Evolutionary conservation across 1,140 invertebrate genomes (phyloP), one percentile per base, ranked within the genome.

Genomic region (Mizuhopecten yessoensis): DNA sequence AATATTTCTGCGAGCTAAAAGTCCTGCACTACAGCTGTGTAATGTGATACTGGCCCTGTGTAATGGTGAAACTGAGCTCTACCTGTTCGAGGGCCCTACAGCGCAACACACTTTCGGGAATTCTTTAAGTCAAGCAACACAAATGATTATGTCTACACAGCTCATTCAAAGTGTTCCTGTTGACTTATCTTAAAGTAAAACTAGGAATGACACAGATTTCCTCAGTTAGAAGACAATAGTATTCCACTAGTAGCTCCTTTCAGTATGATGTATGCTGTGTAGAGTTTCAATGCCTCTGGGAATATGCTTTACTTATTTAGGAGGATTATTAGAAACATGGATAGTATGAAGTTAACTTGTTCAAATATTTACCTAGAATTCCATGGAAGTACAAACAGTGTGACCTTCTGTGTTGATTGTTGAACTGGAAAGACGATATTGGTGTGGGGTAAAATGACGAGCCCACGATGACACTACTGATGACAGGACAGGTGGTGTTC

Each of bases 311-410:
- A 75, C 57, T 75, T 75, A 75, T 17, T 75, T 75, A 75, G n/a
- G 57, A 29, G 57, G 57, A 75, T 75, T 75, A 75, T 75, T 75
- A 75, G 23, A 75, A 75, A 75, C 57, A 75, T 75, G 57, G 57
- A 75, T 75, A 75, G 57, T 29, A 29, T 75, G n/a, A 75, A 29
- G 57, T 75, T 75, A 75, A 29, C 57, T 75, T 75, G n/a, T 75
- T 75, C 57, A 75, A 75, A 75, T 17, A 75, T 29, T 75, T 75
- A 75, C 57, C n/a, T 75, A 29, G 23, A 75, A 75, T 75, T 75
- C 57, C 3, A 29, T n/a, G 23, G 57, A 29, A 29, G 57, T 5
- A 5, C 57, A 75, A 75, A 75, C 29, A 29, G 5, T 75, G 57
- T n/a, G 57, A 75, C 57, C 57, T 29, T 29, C 57, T n/a, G 23